Evolutionary conservation across 2,797 vertebrate species (phyloP).

Genomic region (Clarias pachynema): DNA sequence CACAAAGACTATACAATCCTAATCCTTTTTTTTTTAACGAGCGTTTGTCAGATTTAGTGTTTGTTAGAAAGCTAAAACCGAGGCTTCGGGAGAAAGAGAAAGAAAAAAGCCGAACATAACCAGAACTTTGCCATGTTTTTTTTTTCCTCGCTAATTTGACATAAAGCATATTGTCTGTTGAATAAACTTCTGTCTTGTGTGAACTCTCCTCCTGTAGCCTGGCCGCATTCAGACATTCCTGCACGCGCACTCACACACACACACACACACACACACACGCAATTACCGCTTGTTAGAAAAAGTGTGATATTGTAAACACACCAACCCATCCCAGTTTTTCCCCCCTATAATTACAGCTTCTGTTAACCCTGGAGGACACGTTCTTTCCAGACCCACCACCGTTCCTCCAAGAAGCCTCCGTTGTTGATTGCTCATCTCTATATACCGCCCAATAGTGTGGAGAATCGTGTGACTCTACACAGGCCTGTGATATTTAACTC

Average conservation of each 20-base stretch:
- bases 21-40: background rate
- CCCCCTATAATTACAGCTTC: conserved; percentile 62
- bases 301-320: conserved; percentile 67
- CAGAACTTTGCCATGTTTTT: background rate
- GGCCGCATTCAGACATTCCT: conserved; percentile 63
- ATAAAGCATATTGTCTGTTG: conserved; percentile 61
- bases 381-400: conserved; percentile 16
- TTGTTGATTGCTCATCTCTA: conserved; percentile 10
- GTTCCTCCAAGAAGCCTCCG: conserved; percentile 2
- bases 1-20: background rate
- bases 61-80: background rate
- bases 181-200: conserved; percentile 58
- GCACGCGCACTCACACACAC: conserved; percentile 47
- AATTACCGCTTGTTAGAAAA: conserved; percentile 68
- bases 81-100: background rate
- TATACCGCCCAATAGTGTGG: background rate
- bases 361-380: conserved; percentile 56
- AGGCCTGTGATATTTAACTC: background rate
- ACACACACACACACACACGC: conserved; percentile 62
- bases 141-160: conserved; percentile 60
- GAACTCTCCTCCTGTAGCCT: conserved; percentile 62
- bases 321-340: conserved; percentile 24
- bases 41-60: background rate
- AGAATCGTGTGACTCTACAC: background rate
- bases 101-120: too few species aligned